Conservation (phyloP, 1,140 invertebrate genomes). For the Hetaerina americana region DNA sequence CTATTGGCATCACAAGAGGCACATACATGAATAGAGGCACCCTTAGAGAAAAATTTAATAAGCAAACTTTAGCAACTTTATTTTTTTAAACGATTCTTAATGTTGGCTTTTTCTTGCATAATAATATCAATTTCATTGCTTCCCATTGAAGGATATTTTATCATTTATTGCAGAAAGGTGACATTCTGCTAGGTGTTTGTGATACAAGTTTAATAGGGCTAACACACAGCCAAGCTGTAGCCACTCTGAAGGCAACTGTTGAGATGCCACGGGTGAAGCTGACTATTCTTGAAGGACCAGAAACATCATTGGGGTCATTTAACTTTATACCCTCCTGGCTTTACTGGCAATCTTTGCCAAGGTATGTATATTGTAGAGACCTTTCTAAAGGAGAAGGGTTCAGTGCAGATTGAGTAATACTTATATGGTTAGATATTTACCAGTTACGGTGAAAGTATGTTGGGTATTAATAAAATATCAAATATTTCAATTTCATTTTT, state of each 20-base stretch:
- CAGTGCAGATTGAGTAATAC: too few species aligned
- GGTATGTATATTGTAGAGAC: constrained; percentile 23
- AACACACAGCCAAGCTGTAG: constrained; percentile 34
- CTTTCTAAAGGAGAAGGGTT: too few species aligned
- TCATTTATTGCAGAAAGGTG: constrained; percentile 31
- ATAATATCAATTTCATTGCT: not conserved
- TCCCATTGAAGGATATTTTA: not conserved
- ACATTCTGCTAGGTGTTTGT: constrained; percentile 35
- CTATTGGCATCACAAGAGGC: too few species aligned
- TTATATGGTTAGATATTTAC: too few species aligned
- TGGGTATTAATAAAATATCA: too few species aligned
- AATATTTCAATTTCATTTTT: too few species aligned
- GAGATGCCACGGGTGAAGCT: constrained; percentile 26
- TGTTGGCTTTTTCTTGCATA: not conserved
- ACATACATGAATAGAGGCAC: too few species aligned
- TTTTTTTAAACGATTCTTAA: not conserved
- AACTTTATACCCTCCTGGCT: constrained; percentile 39
- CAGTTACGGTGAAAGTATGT: too few species aligned
- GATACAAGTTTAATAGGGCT: constrained; percentile 30
- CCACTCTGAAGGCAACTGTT: constrained; percentile 30
- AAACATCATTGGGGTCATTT: constrained; percentile 27
- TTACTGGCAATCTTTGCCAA: constrained; percentile 37
- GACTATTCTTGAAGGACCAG: constrained; percentile 32
- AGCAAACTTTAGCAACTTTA: too few species aligned
- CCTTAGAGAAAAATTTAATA: too few species aligned